Percentiles rank a stretch among this genome's conserved stretches.
Evolutionary conservation across 2,797 vertebrate genomes (phyloP).

Genomic region (Schizothorax lantsangensis): DNA sequence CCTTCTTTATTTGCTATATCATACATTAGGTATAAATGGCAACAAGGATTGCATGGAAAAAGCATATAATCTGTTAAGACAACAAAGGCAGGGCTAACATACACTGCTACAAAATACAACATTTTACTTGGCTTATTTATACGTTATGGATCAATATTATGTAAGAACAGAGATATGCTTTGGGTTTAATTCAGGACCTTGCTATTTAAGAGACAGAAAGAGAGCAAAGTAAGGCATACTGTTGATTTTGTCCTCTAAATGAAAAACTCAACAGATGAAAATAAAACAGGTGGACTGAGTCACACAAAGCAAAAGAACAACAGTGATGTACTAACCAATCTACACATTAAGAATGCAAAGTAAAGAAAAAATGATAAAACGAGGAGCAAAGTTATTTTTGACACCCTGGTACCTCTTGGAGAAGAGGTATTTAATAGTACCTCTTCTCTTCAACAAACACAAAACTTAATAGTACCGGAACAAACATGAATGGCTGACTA

Average conservation of each 20-base stretch:
- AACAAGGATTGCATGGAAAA: slow-evolving; percentile 76
- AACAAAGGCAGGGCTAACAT: slow-evolving; percentile 65
- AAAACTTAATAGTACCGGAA: not conserved
- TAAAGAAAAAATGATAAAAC: not conserved
- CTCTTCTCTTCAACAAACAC: slow-evolving; percentile 4
- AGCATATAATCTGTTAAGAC: slow-evolving; percentile 73
- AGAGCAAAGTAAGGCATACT: slow-evolving; percentile 73
- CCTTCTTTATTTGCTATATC: slow-evolving; percentile 79
- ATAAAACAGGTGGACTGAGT: slow-evolving; percentile 19
- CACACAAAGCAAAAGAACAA: slow-evolving; percentile 8
- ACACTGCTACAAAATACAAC: slow-evolving; percentile 77
- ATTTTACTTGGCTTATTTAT: slow-evolving; percentile 69
- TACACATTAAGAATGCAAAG: not conserved
- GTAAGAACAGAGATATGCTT: slow-evolving; percentile 64
- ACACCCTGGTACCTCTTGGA: too few relatives aligned
- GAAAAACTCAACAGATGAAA: slow-evolving; percentile 23
- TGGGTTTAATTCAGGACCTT: slow-evolving; percentile 53
- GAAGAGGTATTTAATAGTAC: too few relatives aligned
- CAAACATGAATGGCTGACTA: not conserved
- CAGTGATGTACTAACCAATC: not conserved
- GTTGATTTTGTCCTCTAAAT: slow-evolving; percentile 63
- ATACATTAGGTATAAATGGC: slow-evolving; percentile 82
- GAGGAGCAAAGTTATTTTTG: not conserved
- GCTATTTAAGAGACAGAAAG: slow-evolving; percentile 59
- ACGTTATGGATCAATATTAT: slow-evolving; percentile 70